These are phyloP conservation scores for Xiphophorus hellerii DNA, from an alignment of 2,113 vertebrate genomes.

Conservation along the genomic window DNA sequence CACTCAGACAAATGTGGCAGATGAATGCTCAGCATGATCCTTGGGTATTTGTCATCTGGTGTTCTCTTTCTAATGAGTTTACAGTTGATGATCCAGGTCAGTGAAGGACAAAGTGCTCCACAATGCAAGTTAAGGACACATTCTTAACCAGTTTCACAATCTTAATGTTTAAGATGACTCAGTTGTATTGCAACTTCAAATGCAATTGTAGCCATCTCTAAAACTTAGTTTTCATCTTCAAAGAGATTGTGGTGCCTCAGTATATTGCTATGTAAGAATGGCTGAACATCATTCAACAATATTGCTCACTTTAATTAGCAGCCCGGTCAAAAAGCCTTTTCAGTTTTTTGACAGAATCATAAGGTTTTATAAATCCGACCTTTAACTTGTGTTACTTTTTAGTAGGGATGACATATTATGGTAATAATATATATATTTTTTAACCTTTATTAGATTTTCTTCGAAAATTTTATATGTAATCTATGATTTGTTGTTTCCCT, in stretches of 20 bases:
- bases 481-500: too few relatives aligned
- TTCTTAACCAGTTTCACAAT: conserved; percentile 33
- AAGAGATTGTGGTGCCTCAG: not conserved
- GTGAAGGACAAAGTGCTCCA: conserved; percentile 50
- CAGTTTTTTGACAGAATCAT: not conserved
- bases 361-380: too few relatives aligned
- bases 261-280: conserved; percentile 14
- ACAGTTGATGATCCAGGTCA: conserved; percentile 66
- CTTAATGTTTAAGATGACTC: conserved; percentile 23
- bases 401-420: too few relatives aligned
- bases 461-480: too few relatives aligned
- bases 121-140: conserved; percentile 43
- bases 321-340: not conserved
- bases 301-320: not conserved
- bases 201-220: conserved; percentile 6
- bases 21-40: conserved; percentile 72
- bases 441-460: too few relatives aligned
- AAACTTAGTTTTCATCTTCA: not conserved
- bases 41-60: conserved; percentile 68
- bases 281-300: conserved; percentile 1
- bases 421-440: too few relatives aligned
- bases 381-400: too few relatives aligned
- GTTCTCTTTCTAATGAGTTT: conserved; percentile 73
- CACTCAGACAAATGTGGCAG: conserved; percentile 67
- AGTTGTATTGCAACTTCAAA: conserved; percentile 21